phyloP scores from a whole-genome alignment of 2,113 vertebrate genomes.

The Muntiacus reevesi region DNA sequence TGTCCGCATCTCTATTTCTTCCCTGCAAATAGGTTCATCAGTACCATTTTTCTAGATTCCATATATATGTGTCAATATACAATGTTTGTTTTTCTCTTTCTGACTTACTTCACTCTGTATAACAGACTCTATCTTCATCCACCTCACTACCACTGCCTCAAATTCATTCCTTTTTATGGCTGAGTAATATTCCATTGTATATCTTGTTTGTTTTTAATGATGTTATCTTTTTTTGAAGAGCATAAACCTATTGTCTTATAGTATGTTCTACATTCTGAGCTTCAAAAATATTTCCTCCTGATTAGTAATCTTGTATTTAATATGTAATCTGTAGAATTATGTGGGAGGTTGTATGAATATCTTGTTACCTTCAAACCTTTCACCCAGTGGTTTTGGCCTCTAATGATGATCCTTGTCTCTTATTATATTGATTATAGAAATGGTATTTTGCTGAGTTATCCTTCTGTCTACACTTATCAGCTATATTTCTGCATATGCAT shows the following conservation, averaged over 20 bases:
- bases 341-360: background rate
- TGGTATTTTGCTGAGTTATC: background rate
- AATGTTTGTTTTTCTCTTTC: background rate
- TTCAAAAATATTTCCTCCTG: background rate
- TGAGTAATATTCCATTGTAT: background rate
- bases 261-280: background rate
- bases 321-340: background rate
- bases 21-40: background rate
- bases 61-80: background rate
- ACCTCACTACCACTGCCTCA: background rate
- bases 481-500: background rate
- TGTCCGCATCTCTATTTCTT: background rate
- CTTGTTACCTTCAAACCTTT: background rate
- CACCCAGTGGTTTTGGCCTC: background rate
- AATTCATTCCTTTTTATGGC: background rate
- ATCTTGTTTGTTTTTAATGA: conserved; percentile 9
- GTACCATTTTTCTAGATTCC: background rate
- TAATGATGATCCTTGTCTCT: background rate
- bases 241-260: background rate
- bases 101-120: background rate
- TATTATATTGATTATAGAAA: background rate
- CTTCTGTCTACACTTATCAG: background rate
- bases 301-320: background rate
- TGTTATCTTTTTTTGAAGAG: background rate
- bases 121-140: background rate